Base-by-base conservation (phyloP, 2,797 vertebrate species). In the Siniperca scherzeri region DNA sequence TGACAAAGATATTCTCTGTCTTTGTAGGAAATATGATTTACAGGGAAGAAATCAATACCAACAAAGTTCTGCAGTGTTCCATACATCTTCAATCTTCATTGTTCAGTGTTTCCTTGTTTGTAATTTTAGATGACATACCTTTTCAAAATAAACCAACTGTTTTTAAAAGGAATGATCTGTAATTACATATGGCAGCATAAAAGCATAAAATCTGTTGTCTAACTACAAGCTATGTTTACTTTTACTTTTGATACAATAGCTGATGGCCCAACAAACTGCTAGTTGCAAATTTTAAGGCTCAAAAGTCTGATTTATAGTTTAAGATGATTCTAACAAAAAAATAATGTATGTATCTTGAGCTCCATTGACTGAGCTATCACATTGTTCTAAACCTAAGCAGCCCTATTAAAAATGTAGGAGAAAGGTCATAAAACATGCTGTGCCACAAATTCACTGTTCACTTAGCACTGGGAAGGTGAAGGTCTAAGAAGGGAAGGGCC, bases 371-470 rank as follows among this genome's bases (percentile, higher is more conserved):
- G 38, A 53, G 66, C 56, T 27, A 80, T 77, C 57, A 19, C 42
- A 68, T 25, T 81, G 76, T 83, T 87, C 64, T 27, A 61, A 77
- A 66, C 13, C 56, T 10, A 77, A 79, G 66, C 71, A 42, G 68
- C 68, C 33, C 59, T 62, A 48, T 91, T 87, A 89, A 91, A 88
- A 75, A 89, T 82, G 74, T 33, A 83, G 21, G 65, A 81, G 64
- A 59, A 65, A 72, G 74, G 70, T 84, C 42, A 84, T 82, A 82
- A 86, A 87, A 86, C 82, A 88, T 79, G 70, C 73, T 53, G 76
- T 77, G 56, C 80, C 62, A 70, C 77, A 64, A 79, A 79, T 64
- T 56, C 80, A 74, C 62, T 0, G 42, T 65, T 78, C 83, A 59
- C 59, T 27, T 30, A 81, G 81, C 60, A 74, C n/a, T 38, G 13